phyloP scores from a whole-genome alignment of 2,797 vertebrate genomes.

The Gymnothorax reevesii region DNA sequence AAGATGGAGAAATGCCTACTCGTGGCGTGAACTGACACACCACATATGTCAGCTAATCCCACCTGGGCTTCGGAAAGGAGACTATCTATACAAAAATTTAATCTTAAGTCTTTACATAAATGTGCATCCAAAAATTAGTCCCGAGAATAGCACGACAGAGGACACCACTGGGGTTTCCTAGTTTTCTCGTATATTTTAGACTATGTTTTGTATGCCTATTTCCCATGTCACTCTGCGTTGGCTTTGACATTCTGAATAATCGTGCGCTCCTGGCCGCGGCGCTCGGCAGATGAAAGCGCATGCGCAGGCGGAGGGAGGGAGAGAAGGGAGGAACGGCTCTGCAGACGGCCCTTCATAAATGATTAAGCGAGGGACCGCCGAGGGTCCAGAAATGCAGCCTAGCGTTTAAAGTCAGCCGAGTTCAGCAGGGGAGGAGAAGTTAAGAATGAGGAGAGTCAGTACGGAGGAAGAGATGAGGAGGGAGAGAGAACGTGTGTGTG shows the following conservation, averaged over 20 bases:
- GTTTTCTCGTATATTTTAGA: neutral
- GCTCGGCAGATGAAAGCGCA: neutral
- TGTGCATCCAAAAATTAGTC: neutral
- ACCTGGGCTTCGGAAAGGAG: neutral
- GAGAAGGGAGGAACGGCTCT: neutral
- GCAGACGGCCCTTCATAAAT: conserved; percentile 28
- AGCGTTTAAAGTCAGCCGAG: neutral
- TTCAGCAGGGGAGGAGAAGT: neutral
- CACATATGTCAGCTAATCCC: neutral
- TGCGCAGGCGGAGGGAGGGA: neutral
- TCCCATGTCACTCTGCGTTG: neutral
- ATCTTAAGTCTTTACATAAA: neutral
- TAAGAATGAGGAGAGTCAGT: neutral
- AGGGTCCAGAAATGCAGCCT: neutral
- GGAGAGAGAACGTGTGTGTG: neutral
- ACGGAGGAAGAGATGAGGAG: neutral
- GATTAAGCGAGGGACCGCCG: conserved; percentile 3
- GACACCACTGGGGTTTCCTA: neutral
- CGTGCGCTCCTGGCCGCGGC: neutral
- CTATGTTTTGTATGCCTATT: neutral
- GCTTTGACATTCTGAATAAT: neutral
- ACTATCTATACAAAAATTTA: neutral
- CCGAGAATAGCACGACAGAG: neutral
- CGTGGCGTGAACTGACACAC: neutral
- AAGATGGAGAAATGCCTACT: conserved; percentile 7